Conservation (phyloP, 2,888 invertebrate genomes). For the Raillietiella orientalis region DNA sequence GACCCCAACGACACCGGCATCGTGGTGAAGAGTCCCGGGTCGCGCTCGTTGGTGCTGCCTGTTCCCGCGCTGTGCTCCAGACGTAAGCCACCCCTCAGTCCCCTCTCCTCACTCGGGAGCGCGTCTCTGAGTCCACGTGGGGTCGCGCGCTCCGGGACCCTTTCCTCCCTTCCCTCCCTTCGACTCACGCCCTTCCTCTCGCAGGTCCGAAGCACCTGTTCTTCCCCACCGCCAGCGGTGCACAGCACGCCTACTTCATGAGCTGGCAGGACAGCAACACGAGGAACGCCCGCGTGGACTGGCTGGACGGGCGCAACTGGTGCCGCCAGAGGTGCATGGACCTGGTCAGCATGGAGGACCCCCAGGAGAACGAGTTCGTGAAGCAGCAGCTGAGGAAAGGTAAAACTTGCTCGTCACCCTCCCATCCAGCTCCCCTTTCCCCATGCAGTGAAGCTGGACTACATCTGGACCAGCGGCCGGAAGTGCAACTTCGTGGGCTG, state of each 20-base stretch:
- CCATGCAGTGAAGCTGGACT: constrained; percentile 13
- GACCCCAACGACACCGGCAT: too few species aligned
- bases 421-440: neutral
- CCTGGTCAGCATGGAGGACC: constrained; percentile 60
- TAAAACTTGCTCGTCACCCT: neutral
- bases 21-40: too few species aligned
- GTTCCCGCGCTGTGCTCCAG: too few species aligned
- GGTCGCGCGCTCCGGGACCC: too few species aligned
- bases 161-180: too few species aligned
- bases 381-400: constrained; percentile 1
- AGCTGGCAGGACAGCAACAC: constrained; percentile 65
- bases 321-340: constrained; percentile 80
- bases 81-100: too few species aligned
- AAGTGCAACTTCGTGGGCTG: constrained; percentile 78
- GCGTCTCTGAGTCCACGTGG: too few species aligned
- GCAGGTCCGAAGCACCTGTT: too few species aligned
- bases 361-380: constrained; percentile 53
- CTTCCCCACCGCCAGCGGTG: too few species aligned
- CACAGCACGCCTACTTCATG: constrained; percentile 84
- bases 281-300: constrained; percentile 47
- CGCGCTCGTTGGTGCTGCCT: too few species aligned
- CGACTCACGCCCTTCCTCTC: too few species aligned
- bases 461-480: constrained; percentile 69
- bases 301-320: constrained; percentile 65
- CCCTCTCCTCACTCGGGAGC: too few species aligned